Conservation (phyloP, 92 coral and sea anemone genomes). For the Isaurus tuberculatus region DNA sequence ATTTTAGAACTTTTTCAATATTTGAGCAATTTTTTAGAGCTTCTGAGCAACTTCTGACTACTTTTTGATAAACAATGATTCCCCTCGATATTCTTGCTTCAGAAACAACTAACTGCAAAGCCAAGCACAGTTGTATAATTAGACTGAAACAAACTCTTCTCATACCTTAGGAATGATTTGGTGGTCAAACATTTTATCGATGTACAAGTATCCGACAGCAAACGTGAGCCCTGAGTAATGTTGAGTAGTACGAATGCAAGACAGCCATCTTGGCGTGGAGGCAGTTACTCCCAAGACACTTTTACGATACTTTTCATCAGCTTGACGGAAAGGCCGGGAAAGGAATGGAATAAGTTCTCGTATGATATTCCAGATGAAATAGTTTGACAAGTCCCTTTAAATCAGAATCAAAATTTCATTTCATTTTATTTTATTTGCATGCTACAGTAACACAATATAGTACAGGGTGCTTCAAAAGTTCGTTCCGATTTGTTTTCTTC, state of each 20-base stretch:
- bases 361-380: slow-evolving; percentile 80
- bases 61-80: no score
- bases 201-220: slow-evolving; percentile 77
- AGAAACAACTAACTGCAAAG: no score
- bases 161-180: slow-evolving; percentile 71
- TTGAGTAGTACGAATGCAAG: slow-evolving; percentile 67
- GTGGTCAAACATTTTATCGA: slow-evolving; percentile 68
- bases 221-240: slow-evolving; percentile 67
- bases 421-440: no score
- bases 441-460: no score
- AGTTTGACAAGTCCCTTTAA: slow-evolving; percentile 76
- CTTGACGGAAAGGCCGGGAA: slow-evolving; percentile 83
- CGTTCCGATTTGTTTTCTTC: no score
- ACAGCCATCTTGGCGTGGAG: slow-evolving; percentile 76
- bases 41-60: no score
- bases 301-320: slow-evolving; percentile 65
- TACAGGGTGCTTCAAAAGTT: no score
- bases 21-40: no score
- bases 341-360: slow-evolving; percentile 74
- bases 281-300: slow-evolving; percentile 49
- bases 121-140: no score
- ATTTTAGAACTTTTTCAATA: no score
- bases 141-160: no score
- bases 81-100: no score
- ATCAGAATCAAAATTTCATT: neutral